Evolutionary conservation across 1,140 invertebrate genomes (phyloP).

Genomic region (Panonychus citri): DNA sequence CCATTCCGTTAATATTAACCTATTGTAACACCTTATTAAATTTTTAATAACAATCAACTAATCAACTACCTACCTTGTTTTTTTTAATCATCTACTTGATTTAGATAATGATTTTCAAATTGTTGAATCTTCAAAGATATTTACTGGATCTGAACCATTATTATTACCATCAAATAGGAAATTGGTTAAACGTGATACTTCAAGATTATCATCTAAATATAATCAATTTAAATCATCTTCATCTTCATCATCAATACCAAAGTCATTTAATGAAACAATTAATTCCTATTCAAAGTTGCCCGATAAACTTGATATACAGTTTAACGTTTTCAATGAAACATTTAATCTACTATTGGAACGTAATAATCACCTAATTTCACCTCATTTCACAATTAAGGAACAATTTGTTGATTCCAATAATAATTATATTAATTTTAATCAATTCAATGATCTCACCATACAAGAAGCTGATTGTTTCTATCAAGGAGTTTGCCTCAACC

Average conservation of each 20-base stretch:
- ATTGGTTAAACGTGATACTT: neutral
- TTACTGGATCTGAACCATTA: too few relatives aligned
- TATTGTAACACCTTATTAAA: too few relatives aligned
- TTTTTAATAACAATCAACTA: too few relatives aligned
- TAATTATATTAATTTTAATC: neutral
- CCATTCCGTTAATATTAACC: too few relatives aligned
- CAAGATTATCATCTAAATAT: neutral
- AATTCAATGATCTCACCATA: neutral
- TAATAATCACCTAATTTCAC: constrained; percentile 3
- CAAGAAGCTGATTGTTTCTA: constrained; percentile 11
- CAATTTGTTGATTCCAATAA: neutral
- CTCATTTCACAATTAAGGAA: constrained; percentile 3
- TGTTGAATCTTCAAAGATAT: too few relatives aligned
- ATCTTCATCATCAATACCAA: too few relatives aligned
- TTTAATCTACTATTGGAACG: constrained; percentile 1
- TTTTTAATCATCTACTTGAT: too few relatives aligned
- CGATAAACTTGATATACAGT: neutral
- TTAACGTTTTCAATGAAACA: neutral
- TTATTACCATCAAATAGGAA: too few relatives aligned
- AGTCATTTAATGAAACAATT: neutral
- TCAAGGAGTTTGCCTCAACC: constrained; percentile 8
- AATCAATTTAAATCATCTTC: neutral
- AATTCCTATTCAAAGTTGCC: neutral
- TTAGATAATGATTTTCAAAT: too few relatives aligned
- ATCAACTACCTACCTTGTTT: too few relatives aligned